Percentiles rank a stretch among this genome's conserved stretches.
Evolutionary conservation across 2,888 invertebrate species (phyloP).

Genomic region (Lasius platythorax): DNA sequence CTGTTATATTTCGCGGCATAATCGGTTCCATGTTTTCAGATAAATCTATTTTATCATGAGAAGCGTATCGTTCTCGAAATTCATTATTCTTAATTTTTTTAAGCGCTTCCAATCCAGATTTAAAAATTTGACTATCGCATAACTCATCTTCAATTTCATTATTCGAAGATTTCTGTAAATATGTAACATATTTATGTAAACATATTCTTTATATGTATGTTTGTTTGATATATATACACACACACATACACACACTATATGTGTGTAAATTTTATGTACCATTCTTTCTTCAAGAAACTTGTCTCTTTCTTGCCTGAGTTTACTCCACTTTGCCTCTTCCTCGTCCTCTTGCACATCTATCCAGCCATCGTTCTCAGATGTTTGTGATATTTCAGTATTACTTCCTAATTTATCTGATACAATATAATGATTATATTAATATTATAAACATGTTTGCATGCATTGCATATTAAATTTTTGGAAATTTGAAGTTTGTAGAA

Average conservation of each 20-base stretch:
- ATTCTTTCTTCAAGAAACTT: conserved; percentile 89
- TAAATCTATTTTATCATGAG: conserved; percentile 37
- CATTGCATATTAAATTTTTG: conserved; percentile 2
- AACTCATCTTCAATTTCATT: conserved; percentile 80
- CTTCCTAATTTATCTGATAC: conserved; percentile 82
- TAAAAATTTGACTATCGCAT: conserved; percentile 85
- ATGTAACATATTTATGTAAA: conserved; percentile 27
- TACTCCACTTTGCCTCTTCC: conserved; percentile 92
- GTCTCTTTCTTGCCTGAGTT: conserved; percentile 93
- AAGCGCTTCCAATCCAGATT: conserved; percentile 85
- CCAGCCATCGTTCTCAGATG: conserved; percentile 80
- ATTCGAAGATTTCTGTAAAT: conserved; percentile 72
- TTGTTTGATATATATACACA: neutral
- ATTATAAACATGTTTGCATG: neutral
- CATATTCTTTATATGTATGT: conserved; percentile 7
- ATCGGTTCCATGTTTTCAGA: conserved; percentile 56
- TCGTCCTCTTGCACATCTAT: conserved; percentile 90
- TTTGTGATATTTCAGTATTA: conserved; percentile 80
- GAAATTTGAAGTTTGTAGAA: conserved; percentile 5
- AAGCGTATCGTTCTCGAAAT: conserved; percentile 43
- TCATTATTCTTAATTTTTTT: conserved; percentile 68
- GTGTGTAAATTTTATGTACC: conserved; percentile 81
- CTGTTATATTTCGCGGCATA: conserved; percentile 74
- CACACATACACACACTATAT: too few species aligned
- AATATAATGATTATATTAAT: neutral